Evolutionary conservation across 2,888 invertebrate species (phyloP).

Genomic region (Stenotaenia linearis): DNA sequence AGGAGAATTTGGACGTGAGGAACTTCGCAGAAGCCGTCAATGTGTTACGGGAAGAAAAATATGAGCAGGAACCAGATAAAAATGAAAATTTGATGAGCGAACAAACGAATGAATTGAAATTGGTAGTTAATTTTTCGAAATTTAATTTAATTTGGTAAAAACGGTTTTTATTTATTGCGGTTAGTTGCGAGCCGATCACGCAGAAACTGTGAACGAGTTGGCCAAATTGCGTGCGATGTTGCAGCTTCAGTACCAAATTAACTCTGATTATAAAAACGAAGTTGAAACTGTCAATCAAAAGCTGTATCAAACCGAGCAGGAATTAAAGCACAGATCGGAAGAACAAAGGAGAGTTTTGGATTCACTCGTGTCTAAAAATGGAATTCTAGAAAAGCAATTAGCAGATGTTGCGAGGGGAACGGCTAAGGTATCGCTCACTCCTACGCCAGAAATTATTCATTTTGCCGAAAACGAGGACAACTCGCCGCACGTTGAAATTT

Average conservation of each 20-base stretch:
- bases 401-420: neutral
- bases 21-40: neutral
- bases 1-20: neutral
- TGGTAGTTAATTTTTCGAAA: neutral
- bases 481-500: neutral
- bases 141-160: neutral
- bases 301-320: neutral
- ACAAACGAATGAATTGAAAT: neutral
- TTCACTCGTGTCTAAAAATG: neutral
- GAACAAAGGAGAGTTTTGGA: neutral
- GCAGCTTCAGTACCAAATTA: constrained; percentile 24
- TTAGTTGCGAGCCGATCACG: constrained; percentile 8
- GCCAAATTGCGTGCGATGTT: neutral
- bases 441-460: neutral
- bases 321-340: neutral
- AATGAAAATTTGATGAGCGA: neutral
- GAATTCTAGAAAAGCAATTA: constrained; percentile 11
- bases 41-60: neutral
- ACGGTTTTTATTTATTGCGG: neutral
- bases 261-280: constrained; percentile 27
- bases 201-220: constrained; percentile 18
- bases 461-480: neutral
- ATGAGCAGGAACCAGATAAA: neutral
- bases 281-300: neutral
- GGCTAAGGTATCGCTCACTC: neutral